Evolutionary conservation across 2,888 invertebrate genomes (phyloP).

Genomic region (Andrena bucephala): DNA sequence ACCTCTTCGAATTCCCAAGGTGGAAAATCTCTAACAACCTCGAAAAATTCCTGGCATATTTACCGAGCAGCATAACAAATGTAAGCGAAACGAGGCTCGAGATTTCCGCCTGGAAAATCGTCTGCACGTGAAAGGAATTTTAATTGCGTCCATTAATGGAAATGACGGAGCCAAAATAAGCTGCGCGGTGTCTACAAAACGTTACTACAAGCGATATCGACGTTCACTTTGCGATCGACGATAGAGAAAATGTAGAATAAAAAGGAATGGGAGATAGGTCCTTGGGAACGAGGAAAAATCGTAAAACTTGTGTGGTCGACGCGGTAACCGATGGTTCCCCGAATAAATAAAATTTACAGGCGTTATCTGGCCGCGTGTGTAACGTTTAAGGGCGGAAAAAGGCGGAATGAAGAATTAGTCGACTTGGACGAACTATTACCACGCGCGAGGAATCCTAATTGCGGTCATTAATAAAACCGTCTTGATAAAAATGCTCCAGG

Average conservation of each 20-base stretch:
- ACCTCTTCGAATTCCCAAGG: not conserved
- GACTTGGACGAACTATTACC: slow-evolving; percentile 8
- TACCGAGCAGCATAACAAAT: slow-evolving; percentile 37
- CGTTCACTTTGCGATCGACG: not conserved
- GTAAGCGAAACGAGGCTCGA: slow-evolving; percentile 12
- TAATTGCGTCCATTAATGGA: slow-evolving; percentile 53
- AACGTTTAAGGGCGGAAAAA: not conserved
- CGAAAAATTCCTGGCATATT: slow-evolving; percentile 26
- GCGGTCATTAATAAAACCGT: slow-evolving; percentile 32
- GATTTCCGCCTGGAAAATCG: slow-evolving; percentile 46
- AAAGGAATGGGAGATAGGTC: not conserved
- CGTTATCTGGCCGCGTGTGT: not conserved
- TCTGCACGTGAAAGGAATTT: slow-evolving; percentile 38
- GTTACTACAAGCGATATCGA: slow-evolving; percentile 12
- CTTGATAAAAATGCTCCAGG: slow-evolving; percentile 29
- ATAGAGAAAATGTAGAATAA: not conserved
- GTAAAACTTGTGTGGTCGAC: not conserved
- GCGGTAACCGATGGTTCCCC: not conserved
- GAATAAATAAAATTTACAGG: slow-evolving; percentile 2
- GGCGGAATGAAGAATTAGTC: slow-evolving; percentile 13
- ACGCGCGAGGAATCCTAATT: slow-evolving; percentile 39
- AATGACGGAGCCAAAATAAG: slow-evolving; percentile 22
- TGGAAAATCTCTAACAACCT: slow-evolving; percentile 21
- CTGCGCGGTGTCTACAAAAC: slow-evolving; percentile 10
- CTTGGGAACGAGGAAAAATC: not conserved